Conservation (phyloP, 2,113 vertebrate species). For the Trematomus loennbergii region DNA sequence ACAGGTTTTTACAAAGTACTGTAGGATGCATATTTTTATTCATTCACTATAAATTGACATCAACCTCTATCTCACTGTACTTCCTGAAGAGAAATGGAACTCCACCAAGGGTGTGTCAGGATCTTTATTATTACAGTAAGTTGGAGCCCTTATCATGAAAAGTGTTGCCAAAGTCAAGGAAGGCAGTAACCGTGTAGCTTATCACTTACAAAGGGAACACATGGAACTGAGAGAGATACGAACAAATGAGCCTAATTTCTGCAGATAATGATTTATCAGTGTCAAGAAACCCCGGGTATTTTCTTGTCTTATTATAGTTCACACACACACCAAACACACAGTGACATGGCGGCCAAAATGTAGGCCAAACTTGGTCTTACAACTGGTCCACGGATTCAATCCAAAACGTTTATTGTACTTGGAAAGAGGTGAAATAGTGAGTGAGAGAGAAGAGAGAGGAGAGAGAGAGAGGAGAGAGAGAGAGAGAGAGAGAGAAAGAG, state of each 20-base stretch:
- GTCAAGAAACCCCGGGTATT: neutral
- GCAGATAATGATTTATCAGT: conserved; percentile 27
- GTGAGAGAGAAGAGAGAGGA: conserved; percentile 1
- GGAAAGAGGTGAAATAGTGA: conserved; percentile 37
- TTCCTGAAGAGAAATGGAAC: neutral
- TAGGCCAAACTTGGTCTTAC: conserved; percentile 39
- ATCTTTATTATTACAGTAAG: conserved; percentile 15
- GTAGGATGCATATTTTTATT: neutral
- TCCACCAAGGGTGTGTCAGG: neutral
- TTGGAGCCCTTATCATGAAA: conserved; percentile 16
- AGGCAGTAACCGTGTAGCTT: conserved; percentile 5
- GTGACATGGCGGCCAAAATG: conserved; percentile 9
- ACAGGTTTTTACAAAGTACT: neutral
- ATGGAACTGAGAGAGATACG: neutral
- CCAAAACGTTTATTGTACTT: conserved; percentile 66
- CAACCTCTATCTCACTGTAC: neutral
- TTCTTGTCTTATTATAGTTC: neutral
- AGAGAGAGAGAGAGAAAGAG: conserved; percentile 15
- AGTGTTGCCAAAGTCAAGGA: conserved; percentile 5
- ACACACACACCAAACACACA: conserved; percentile 8
- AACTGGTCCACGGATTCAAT: conserved; percentile 28
- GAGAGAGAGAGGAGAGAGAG: conserved; percentile 11
- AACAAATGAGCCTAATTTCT: conserved; percentile 16
- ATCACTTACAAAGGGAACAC: conserved; percentile 3
- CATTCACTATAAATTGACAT: neutral